phyloP scores from a whole-genome alignment of 2,113 vertebrate species.

The Siniperca chuatsi region DNA sequence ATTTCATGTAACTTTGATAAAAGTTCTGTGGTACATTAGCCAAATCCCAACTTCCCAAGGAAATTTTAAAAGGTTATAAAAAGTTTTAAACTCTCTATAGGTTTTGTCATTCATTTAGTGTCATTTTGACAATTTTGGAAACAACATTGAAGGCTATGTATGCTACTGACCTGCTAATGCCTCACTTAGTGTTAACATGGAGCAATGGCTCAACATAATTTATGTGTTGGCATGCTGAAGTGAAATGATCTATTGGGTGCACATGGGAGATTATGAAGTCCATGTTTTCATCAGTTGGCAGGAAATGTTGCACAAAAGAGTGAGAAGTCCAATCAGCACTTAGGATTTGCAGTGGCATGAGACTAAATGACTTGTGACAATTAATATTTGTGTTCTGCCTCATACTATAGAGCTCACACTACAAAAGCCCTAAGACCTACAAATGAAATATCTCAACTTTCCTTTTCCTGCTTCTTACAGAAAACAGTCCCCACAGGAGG shows the following conservation, averaged over 20 bases:
- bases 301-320: not conserved
- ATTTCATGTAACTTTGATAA: conserved; percentile 3
- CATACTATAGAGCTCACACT: not conserved
- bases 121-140: conserved; percentile 5
- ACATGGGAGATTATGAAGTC: not conserved
- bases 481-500: not conserved
- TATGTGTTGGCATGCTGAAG: not conserved
- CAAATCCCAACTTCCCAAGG: not conserved
- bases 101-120: not conserved
- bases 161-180: not conserved
- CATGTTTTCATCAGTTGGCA: not conserved
- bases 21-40: not conserved
- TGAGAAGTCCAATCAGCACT: conserved; percentile 13
- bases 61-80: not conserved
- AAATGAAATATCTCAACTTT: conserved; percentile 19
- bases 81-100: not conserved
- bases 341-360: conserved; percentile 3
- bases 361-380: conserved; percentile 26
- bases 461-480: not conserved
- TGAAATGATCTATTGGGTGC: not conserved
- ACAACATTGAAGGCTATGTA: conserved; percentile 12
- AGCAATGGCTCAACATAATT: not conserved
- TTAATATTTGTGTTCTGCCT: conserved; percentile 34
- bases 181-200: conserved; percentile 9
- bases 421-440: not conserved